Base-by-base conservation (phyloP, 2,113 vertebrate genomes). In the Nannobrachium achirus region DNA sequence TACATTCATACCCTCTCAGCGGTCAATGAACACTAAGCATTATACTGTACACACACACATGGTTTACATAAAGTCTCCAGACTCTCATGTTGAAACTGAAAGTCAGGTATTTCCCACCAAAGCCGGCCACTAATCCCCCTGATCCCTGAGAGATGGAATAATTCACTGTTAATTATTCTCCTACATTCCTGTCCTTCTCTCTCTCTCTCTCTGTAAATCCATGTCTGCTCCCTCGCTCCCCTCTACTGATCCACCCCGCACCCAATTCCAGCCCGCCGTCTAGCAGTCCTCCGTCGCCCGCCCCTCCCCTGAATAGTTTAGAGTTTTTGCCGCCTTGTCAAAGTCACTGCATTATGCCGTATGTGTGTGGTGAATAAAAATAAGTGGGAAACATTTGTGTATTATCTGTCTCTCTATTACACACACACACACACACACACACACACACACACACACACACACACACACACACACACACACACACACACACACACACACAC, bases 131-230 rank as follows among this genome's bases (percentile, higher is more conserved):
- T 91, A 91, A 92, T 93, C 88, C 86, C 66, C 41, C 67, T 80
- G 79, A 90, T 90, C 83, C 86, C 78, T 59, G 52, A n/a, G 45
- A 79, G 83, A 83, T 82, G 81, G 82, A 86, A 88, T 86, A 86
- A 89, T 89, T 88, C 79, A 74, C 78, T 84, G 76, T 82, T 89
- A 86, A 91, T 88, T 88, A 79, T 82, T 81, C 82, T 75, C 80
- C 65, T 6, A 45, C 81, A 76, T 83, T 82, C 66, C 66, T 49
- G 72, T 19, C 60, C 53, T 84, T 75, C 57, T 81, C 75, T 40
- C 59, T 45, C 49, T 44, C 66, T 63, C 68, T 62, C 74, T 79
- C 81, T 78, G 39, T 76, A 85, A 90, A 89, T 84, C 83, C 85
- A 83, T 55, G 25, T 75, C 66, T 82, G 84, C 60, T 81, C 83